phyloP scores from a whole-genome alignment of 2,113 vertebrate genomes.

The Polypterus senegalus region DNA sequence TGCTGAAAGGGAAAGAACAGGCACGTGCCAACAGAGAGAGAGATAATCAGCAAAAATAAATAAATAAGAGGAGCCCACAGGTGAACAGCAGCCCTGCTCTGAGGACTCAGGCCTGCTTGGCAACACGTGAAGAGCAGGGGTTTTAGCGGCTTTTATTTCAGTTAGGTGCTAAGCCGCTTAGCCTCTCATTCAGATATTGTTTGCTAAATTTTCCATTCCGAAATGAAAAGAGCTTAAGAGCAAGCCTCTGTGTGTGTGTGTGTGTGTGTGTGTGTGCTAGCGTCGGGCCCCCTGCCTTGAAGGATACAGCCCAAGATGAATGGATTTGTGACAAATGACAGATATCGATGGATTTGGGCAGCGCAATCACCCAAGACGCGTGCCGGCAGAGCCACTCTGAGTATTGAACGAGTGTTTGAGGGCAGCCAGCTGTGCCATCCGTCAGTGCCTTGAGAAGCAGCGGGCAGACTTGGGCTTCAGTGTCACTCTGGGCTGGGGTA shows the following conservation, averaged over 20 bases:
- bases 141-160: not conserved
- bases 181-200: not conserved
- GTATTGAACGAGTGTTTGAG: too few relatives aligned
- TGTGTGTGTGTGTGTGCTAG: slow-evolving; percentile 3
- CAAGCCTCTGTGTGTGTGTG: not conserved
- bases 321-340: too few relatives aligned
- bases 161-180: not conserved
- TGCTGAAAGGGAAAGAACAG: too few relatives aligned
- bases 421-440: too few relatives aligned
- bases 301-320: slow-evolving; percentile 6
- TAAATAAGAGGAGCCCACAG: not conserved
- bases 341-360: too few relatives aligned
- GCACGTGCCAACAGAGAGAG: not conserved
- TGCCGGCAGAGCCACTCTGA: too few relatives aligned
- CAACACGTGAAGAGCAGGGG: not conserved
- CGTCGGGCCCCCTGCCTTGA: slow-evolving; percentile 1
- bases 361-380: too few relatives aligned
- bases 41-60: not conserved
- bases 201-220: not conserved
- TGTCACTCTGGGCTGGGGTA: too few relatives aligned
- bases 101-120: not conserved
- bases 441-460: too few relatives aligned
- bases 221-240: too few relatives aligned
- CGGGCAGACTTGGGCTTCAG: too few relatives aligned
- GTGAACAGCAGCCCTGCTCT: not conserved